Percentiles rank a stretch among this genome's conserved stretches.
Conservation (phyloP, 2,113 vertebrate genomes). For the Rostratula benghalensis region DNA sequence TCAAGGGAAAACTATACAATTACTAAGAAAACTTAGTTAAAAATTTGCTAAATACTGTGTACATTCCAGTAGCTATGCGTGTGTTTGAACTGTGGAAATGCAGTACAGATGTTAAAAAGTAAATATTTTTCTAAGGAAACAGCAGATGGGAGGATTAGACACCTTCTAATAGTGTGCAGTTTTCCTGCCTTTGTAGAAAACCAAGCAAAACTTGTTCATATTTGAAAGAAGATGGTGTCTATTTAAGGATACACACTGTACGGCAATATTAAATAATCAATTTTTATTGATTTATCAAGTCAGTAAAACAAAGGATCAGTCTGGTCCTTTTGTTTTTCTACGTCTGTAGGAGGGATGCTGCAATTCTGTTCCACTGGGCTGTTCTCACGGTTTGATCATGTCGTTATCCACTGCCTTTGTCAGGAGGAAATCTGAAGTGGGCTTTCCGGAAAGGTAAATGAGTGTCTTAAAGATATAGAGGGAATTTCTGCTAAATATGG, state of each 20-base stretch:
- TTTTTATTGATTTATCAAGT: neutral
- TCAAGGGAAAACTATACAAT: constrained; percentile 71
- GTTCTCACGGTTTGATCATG: neutral
- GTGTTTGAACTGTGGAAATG: constrained; percentile 71
- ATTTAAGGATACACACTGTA: neutral
- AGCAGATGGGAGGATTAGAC: constrained; percentile 70
- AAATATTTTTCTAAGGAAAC: constrained; percentile 75
- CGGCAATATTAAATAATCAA: neutral
- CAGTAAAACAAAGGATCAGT: neutral
- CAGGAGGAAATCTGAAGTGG: neutral
- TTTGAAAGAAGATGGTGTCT: neutral
- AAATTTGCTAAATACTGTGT: constrained; percentile 68
- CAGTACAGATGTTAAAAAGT: constrained; percentile 77
- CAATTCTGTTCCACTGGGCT: neutral
- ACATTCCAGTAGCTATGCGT: constrained; percentile 68
- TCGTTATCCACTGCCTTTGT: neutral
- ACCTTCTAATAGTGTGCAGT: constrained; percentile 54
- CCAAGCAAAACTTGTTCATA: constrained; percentile 30
- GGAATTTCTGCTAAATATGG: neutral
- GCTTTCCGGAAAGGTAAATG: neutral
- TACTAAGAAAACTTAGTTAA: constrained; percentile 75
- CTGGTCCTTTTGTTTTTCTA: neutral
- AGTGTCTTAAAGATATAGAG: neutral
- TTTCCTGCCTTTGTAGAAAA: constrained; percentile 60
- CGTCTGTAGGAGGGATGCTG: neutral